These are phyloP conservation scores for Oscarella lobularis DNA, from an alignment of 37 sponge, comb jelly and placozoan species.

Conservation along the genomic window DNA sequence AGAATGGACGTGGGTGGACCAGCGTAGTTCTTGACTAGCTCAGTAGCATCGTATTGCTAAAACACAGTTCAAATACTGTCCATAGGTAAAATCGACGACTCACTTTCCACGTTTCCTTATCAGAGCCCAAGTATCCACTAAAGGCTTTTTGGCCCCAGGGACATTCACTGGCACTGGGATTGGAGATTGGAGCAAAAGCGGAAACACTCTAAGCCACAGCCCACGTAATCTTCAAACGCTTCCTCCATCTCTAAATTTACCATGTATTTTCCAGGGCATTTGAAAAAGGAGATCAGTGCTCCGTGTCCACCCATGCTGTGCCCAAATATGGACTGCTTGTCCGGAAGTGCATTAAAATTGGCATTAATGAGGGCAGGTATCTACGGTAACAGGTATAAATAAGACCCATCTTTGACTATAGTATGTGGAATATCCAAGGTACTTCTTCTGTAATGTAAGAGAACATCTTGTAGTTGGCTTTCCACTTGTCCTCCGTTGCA, in stretches of 20 bases:
- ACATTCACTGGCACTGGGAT: constrained; percentile 65
- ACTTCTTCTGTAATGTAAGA: constrained; percentile 77
- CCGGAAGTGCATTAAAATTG: constrained; percentile 66
- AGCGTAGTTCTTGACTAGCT: constrained; percentile 56
- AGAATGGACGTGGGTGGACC: constrained; percentile 66
- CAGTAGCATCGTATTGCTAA: constrained; percentile 80
- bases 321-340: constrained; percentile 63
- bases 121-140: constrained; percentile 66
- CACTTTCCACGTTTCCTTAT: constrained; percentile 56
- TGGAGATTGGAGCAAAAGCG: constrained; percentile 93
- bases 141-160: constrained; percentile 96
- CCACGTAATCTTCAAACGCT: background rate
- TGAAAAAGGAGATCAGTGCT: constrained; percentile 78
- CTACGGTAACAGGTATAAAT: background rate
- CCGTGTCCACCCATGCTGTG: constrained; percentile 99
- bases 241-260: constrained; percentile 5
- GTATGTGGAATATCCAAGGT: background rate
- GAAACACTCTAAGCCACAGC: constrained; percentile 43
- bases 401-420: background rate
- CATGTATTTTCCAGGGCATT: constrained; percentile 80
- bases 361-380: constrained; percentile 57
- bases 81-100: background rate
- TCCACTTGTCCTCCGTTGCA: constrained; percentile 95
- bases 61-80: no score
- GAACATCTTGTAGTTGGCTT: constrained; percentile 94